Conservation (phyloP, 2,113 vertebrate species). For the Cynocephalus volans region DNA sequence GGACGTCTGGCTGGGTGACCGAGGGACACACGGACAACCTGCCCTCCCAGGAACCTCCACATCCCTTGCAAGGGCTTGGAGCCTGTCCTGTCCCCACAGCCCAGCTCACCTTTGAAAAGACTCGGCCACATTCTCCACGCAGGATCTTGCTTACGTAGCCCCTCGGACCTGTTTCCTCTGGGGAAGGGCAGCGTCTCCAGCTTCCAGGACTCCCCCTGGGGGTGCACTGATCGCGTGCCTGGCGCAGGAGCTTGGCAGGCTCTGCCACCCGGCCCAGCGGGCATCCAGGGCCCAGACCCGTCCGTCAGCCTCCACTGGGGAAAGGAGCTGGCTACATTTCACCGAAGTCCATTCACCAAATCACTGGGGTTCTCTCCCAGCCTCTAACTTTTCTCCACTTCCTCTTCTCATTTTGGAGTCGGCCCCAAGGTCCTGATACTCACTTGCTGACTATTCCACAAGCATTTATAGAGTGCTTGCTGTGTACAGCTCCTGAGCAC, state of each 20-base stretch:
- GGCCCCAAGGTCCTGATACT: background rate
- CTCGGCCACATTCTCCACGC: accelerated
- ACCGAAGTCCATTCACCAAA: accelerated
- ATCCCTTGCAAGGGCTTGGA: too few species aligned
- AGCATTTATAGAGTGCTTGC: background rate
- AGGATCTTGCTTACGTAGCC: accelerated
- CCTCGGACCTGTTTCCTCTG: too few species aligned
- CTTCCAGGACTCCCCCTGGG: too few species aligned
- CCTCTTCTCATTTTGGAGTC: background rate
- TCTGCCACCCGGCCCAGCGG: too few species aligned
- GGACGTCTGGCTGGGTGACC: background rate
- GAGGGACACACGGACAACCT: too few species aligned
- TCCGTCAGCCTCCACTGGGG: too few species aligned
- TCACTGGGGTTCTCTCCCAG: accelerated
- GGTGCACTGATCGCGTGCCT: too few species aligned
- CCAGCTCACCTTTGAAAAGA: too few species aligned
- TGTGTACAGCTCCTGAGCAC: background rate
- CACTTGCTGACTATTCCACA: accelerated
- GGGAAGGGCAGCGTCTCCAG: too few species aligned
- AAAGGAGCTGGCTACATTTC: accelerated
- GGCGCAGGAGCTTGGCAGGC: accelerated
- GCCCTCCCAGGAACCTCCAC: too few species aligned
- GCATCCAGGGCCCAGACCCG: too few species aligned
- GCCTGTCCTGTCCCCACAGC: too few species aligned
- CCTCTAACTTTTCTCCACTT: accelerated